Evolutionary conservation across 1,140 invertebrate genomes (phyloP).

Genomic region (Drosophila prosaltans): DNA sequence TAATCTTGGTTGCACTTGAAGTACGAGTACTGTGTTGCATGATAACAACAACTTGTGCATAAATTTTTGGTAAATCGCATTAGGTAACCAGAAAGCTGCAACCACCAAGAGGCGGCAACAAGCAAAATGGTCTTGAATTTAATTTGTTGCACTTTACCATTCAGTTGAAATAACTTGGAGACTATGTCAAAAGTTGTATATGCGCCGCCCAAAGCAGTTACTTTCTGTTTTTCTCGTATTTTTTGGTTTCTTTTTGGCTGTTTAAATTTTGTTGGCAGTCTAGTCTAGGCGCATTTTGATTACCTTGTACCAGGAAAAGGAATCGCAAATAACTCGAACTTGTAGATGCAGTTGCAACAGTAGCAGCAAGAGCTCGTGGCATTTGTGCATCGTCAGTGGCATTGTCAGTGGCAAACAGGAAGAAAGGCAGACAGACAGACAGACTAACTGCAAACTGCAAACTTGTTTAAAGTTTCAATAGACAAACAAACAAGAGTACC

Average conservation of each 20-base stretch:
- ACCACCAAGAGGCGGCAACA: constrained; percentile 38
- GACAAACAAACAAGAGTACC: constrained; percentile 74
- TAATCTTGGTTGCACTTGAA: constrained; percentile 65
- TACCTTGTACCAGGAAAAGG: constrained; percentile 17
- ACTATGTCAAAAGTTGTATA: constrained; percentile 51
- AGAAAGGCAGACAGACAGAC: constrained; percentile 5
- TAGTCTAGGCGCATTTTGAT: constrained; percentile 21
- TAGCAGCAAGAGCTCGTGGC: neutral
- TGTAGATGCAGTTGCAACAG: neutral
- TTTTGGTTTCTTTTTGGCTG: constrained; percentile 14
- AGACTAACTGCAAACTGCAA: constrained; percentile 43
- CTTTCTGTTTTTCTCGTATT: neutral
- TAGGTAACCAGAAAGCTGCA: constrained; percentile 41
- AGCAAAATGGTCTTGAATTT: constrained; percentile 65
- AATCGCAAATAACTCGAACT: constrained; percentile 16
- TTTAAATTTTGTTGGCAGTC: constrained; percentile 15
- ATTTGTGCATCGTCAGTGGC: constrained; percentile 30
- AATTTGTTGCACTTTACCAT: constrained; percentile 71
- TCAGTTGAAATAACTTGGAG: constrained; percentile 72
- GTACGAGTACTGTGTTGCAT: constrained; percentile 39
- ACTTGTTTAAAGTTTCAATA: constrained; percentile 79
- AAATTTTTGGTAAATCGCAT: constrained; percentile 72
- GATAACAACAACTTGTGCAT: constrained; percentile 76
- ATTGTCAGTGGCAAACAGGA: constrained; percentile 34
- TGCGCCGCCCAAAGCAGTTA: constrained; percentile 22